phyloP scores from a whole-genome alignment of 2,113 vertebrate genomes.

The Syngnathus scovelli region DNA sequence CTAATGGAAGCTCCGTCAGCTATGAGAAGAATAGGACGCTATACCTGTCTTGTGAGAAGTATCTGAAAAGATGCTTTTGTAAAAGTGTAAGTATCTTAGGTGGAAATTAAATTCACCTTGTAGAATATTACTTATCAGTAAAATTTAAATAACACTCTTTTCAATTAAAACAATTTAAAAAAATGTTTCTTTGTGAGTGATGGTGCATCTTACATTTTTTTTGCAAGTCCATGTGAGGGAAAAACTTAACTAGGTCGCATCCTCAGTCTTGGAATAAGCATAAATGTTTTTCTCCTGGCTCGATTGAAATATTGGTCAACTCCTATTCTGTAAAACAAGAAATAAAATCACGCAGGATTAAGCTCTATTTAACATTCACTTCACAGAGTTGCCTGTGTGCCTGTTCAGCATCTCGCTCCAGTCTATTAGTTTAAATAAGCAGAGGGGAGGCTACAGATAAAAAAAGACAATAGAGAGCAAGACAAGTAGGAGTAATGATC shows the following conservation, averaged over 20 bases:
- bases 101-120: too few species aligned
- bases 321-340: neutral
- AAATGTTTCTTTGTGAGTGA: neutral
- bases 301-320: neutral
- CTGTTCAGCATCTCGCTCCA: neutral
- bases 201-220: neutral
- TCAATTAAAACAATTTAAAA: neutral
- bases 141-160: neutral
- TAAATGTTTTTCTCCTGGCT: neutral
- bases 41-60: too few species aligned
- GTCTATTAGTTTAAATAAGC: slow-evolving; percentile 24
- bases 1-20: too few species aligned
- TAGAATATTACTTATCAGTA: too few species aligned
- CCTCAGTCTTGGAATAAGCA: neutral
- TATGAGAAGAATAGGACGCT: too few species aligned
- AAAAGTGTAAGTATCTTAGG: too few species aligned
- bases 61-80: too few species aligned
- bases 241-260: neutral
- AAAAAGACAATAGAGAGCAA: slow-evolving; percentile 11
- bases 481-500: slow-evolving; percentile 38
- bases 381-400: neutral
- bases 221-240: neutral
- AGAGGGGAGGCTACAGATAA: slow-evolving; percentile 25
- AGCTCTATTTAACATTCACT: slow-evolving; percentile 15
- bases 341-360: neutral